Percentiles rank a stretch among this genome's conserved stretches.
phyloP scores from a whole-genome alignment of 1,140 invertebrate species.

The Pomacea maculata region DNA sequence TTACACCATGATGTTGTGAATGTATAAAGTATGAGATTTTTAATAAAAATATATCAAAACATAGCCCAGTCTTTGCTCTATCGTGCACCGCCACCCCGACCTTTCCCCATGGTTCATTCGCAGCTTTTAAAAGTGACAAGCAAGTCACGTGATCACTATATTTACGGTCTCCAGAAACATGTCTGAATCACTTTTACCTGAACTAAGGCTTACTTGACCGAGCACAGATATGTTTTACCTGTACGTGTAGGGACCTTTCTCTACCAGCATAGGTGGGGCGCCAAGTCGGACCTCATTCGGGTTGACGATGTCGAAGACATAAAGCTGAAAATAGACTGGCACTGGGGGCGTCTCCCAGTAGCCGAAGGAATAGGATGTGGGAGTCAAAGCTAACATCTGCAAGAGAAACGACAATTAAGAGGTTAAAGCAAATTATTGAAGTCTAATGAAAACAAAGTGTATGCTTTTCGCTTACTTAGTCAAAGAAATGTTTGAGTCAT shows the following conservation, averaged over 20 bases:
- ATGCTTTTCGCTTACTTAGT: background rate
- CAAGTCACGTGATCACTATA: background rate
- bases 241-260: conserved; percentile 81
- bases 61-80: background rate
- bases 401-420: no score
- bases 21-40: background rate
- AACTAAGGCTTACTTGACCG: no score
- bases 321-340: conserved; percentile 67
- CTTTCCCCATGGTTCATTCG: no score
- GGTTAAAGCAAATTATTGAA: no score
- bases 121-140: no score
- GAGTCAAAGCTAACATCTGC: conserved; percentile 50
- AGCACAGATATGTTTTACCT: conserved; percentile 28
- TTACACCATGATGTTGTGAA: background rate
- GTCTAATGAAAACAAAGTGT: no score
- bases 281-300: conserved; percentile 86
- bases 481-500: no score
- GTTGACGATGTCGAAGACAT: conserved; percentile 91
- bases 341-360: conserved; percentile 65
- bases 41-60: no score
- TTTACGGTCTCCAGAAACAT: background rate
- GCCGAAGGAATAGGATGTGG: conserved; percentile 54
- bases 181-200: background rate
- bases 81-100: no score
- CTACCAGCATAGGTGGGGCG: conserved; percentile 79